Base-by-base conservation (phyloP, 2,888 invertebrate genomes). In the Allacma fusca region DNA sequence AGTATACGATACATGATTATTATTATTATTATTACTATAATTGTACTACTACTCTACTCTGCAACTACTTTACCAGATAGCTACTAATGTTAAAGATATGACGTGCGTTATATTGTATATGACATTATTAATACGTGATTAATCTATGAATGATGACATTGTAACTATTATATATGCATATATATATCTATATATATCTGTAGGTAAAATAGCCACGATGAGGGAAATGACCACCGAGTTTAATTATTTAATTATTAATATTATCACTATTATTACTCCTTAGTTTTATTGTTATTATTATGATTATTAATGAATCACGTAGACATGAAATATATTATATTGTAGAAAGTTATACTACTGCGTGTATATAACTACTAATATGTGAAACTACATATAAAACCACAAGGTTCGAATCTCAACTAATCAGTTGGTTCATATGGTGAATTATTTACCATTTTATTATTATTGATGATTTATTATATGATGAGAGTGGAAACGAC, bases 181-280 rank as follows among this genome's bases (percentile, higher is more conserved):
- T 43, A 43, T 43, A 43, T 43, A 67, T 16, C 67, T 34, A 69
- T 62, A 64, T 12, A 73, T 73, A n/a, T 28, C 16, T 13, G 29
- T 13, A 69, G 44, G 19, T 29, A 26, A 62, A 34, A 34, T 29
- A 62, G 64, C 59, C 65, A 40, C 24, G 73, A 73, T 62, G 67
- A 75, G 78, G 69, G 74, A 78, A 78, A 78, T 78, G 78, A 78
- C 78, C 78, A 78, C 78, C 78, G 78, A 78, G 78, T 78, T 78
- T 78, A 78, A 75, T 75, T 75, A 62, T 69, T 34, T n/a, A n/a
- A 69, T 40, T 34, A 73, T 64, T 57, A 72, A n/a, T 57, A 59
- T 62, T 73, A 73, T 73, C 57, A 57, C 44, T 72, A 57, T 50
- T 72, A 72, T 59, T 72, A 50, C n/a, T 7, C 5, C 40, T 67